Evolutionary conservation across 2,113 vertebrate species (phyloP).

Genomic region (Trematocara variabile): DNA sequence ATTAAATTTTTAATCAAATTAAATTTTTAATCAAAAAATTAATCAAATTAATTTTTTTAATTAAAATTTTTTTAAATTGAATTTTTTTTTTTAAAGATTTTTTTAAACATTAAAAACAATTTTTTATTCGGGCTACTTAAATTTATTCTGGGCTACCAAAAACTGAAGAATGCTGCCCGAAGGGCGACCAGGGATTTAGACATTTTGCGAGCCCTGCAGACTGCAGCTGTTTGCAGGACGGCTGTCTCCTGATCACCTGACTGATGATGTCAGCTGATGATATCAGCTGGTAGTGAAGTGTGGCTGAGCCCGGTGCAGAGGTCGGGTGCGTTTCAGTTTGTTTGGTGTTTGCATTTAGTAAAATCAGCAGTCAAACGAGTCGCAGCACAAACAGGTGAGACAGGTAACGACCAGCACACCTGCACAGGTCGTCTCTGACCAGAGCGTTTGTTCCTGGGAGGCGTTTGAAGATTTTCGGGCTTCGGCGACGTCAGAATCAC

Average conservation of each 20-base stretch:
- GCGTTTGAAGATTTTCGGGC: neutral
- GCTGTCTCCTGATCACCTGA: neutral
- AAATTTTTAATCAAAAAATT: too few species aligned
- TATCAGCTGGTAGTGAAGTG: neutral
- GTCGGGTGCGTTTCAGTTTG: neutral
- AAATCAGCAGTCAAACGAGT: neutral
- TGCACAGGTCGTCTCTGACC: neutral
- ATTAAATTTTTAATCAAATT: too few species aligned
- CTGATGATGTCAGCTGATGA: neutral
- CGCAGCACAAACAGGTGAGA: neutral
- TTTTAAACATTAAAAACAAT: too few species aligned
- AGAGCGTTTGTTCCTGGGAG: neutral
- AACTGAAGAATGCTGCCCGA: too few species aligned
- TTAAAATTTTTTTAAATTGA: too few species aligned
- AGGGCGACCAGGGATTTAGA: too few species aligned
- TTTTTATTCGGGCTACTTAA: too few species aligned
- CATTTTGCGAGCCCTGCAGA: neutral
- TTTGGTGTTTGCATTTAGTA: neutral
- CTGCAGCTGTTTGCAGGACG: neutral
- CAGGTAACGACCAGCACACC: neutral
- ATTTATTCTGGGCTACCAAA: too few species aligned
- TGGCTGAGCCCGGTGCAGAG: neutral
- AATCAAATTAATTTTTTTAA: too few species aligned
- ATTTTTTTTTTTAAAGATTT: too few species aligned
- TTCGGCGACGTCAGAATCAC: neutral